phyloP scores from a whole-genome alignment of 2,113 vertebrate genomes.

The Bubalus kerabau region DNA sequence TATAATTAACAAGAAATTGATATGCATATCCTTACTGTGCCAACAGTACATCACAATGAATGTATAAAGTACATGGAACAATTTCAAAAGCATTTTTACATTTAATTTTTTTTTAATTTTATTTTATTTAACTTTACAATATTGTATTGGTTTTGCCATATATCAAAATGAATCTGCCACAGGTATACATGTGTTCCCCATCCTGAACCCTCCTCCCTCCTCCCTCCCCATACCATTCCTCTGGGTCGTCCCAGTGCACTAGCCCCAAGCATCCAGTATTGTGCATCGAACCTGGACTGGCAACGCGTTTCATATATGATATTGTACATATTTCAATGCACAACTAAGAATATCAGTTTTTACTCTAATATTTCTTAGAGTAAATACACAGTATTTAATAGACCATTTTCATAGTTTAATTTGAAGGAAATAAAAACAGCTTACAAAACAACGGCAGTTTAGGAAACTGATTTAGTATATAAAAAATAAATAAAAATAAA shows the following conservation, averaged over 20 bases:
- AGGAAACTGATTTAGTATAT: constrained; percentile 19
- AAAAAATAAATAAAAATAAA: background rate
- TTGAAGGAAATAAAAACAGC: background rate
- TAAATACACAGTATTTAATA: background rate
- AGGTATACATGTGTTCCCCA: too few species aligned
- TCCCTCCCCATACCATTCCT: too few species aligned
- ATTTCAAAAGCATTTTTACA: constrained; percentile 37
- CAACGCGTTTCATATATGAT: too few species aligned
- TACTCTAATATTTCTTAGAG: background rate
- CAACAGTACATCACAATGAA: constrained; percentile 1
- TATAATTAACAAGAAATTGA: constrained; percentile 36
- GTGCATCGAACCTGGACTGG: too few species aligned
- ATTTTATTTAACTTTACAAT: too few species aligned
- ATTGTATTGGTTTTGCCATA: too few species aligned
- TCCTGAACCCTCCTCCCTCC: too few species aligned
- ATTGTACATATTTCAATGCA: background rate
- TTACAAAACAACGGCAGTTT: background rate
- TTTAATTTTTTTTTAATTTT: background rate
- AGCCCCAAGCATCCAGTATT: too few species aligned
- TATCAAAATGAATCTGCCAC: too few species aligned
- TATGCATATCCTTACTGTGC: background rate
- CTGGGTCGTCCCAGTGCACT: too few species aligned
- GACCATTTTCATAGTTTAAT: background rate
- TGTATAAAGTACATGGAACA: background rate
- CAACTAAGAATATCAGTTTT: constrained; percentile 10